Conservation (phyloP, 2,888 invertebrate genomes). For the Philonicus albiceps region DNA sequence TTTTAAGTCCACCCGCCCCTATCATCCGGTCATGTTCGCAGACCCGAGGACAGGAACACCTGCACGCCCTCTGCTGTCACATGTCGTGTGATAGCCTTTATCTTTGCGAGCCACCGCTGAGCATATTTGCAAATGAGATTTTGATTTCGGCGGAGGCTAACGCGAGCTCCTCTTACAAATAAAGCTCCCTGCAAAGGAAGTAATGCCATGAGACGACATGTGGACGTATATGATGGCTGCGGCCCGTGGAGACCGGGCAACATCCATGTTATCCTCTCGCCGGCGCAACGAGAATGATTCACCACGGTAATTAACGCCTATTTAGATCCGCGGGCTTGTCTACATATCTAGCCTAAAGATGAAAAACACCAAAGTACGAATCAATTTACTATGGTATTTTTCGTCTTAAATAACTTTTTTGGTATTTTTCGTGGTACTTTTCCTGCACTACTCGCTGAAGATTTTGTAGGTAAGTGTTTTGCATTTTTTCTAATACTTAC, state of each 20-base stretch:
- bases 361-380: not conserved
- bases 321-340: not conserved
- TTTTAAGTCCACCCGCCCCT: not conserved
- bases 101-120: not conserved
- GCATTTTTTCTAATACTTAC: not conserved
- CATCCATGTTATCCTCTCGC: conserved; percentile 60
- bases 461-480: not conserved
- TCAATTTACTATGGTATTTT: not conserved
- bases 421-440: not conserved
- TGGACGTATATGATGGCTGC: conserved; percentile 79
- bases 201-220: conserved; percentile 66
- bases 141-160: not conserved
- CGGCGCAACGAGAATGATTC: conserved; percentile 61
- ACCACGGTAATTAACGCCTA: conserved; percentile 57
- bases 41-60: not conserved
- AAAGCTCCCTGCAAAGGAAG: not conserved
- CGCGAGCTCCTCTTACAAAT: not conserved
- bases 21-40: not conserved
- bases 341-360: not conserved
- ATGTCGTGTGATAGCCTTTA: not conserved
- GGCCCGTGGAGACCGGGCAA: conserved; percentile 71
- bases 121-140: not conserved
- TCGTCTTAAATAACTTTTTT: too few species aligned
- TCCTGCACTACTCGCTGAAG: not conserved
- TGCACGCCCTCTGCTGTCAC: not conserved